Evolutionary conservation across 2,888 invertebrate genomes (phyloP), one percentile per base, ranked within the genome.

Genomic region (Argynnis bischoffii): DNA sequence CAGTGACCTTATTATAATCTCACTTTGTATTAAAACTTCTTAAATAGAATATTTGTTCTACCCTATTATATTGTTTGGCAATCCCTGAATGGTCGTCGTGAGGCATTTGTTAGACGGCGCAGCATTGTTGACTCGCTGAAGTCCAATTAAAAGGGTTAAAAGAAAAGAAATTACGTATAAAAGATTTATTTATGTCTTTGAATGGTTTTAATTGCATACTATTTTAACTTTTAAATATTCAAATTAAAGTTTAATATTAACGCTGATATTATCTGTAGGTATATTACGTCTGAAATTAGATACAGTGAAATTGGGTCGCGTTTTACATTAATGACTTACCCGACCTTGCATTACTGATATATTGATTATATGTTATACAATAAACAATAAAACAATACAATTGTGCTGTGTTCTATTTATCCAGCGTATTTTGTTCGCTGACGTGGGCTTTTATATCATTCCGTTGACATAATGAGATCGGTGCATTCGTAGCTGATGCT

Each of bases 401-500:
- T 81, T 66, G 69, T 66, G 57, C 55, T 55, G 67, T 83, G 86
- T 72, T 79, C 86, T 76, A 85, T 80, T 81, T 85, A 83, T 84
- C 74, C 76, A 79, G 78, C 80, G 82, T 79, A 81, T 79, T 79
- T 76, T 79, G 76, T 76, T 81, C 77, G 75, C 75, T 75, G 78
- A 75, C 78, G 74, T 80, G 81, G 79, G 81, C 84, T 83, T 88
- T 86, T 86, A 11, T 86, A 84, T 86, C 82, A 79, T 73, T 81
- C 76, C 78, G 75, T 78, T 75, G 78, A 75, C 75, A 80, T 86
- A 87, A 88, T 86, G 83, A 84, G 85, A 84, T 86, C 81, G 79
- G 78, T 75, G 82, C 70, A 70, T 72, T 70, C 68, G 69, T 63
- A 66, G 64, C 55, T 68, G 69, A 63, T 55, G 66, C 64, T 70